phyloP scores from a whole-genome alignment of 2,888 invertebrate species.

The Spisula subtruncata region DNA sequence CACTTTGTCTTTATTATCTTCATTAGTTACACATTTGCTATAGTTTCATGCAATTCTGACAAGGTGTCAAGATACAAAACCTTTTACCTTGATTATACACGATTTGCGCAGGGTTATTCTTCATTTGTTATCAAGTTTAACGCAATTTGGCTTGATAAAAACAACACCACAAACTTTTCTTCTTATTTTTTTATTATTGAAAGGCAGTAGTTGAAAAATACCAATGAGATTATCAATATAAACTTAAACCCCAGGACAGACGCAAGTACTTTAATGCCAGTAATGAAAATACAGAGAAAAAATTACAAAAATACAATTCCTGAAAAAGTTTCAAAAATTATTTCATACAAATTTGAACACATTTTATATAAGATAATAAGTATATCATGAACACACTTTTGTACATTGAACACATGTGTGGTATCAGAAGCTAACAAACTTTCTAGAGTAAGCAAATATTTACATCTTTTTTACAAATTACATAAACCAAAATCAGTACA shows the following conservation, averaged over 20 bases:
- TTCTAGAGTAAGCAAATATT: constrained; percentile 33
- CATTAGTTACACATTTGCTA: too few relatives aligned
- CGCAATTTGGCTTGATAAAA: too few relatives aligned
- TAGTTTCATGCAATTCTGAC: too few relatives aligned
- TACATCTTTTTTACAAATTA: background rate
- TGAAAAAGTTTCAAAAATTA: constrained; percentile 90
- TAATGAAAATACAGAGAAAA: background rate
- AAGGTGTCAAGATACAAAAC: too few relatives aligned
- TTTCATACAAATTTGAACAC: constrained; percentile 89
- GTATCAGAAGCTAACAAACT: constrained; percentile 52
- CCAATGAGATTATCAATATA: constrained; percentile 1
- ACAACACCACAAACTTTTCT: background rate
- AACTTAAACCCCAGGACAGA: background rate
- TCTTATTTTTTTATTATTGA: background rate
- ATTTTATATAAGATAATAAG: constrained; percentile 35
- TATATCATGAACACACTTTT: constrained; percentile 61
- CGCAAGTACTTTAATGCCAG: background rate
- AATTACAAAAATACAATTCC: constrained; percentile 80
- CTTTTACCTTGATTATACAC: too few relatives aligned
- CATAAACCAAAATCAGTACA: background rate
- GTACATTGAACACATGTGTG: constrained; percentile 70
- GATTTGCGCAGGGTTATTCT: too few relatives aligned
- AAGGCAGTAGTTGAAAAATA: constrained; percentile 13
- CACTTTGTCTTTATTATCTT: too few relatives aligned
- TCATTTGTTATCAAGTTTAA: too few relatives aligned